These are phyloP conservation scores for Casuarius casuarius DNA, from an alignment of 2,113 vertebrate species.

Conservation along the genomic window DNA sequence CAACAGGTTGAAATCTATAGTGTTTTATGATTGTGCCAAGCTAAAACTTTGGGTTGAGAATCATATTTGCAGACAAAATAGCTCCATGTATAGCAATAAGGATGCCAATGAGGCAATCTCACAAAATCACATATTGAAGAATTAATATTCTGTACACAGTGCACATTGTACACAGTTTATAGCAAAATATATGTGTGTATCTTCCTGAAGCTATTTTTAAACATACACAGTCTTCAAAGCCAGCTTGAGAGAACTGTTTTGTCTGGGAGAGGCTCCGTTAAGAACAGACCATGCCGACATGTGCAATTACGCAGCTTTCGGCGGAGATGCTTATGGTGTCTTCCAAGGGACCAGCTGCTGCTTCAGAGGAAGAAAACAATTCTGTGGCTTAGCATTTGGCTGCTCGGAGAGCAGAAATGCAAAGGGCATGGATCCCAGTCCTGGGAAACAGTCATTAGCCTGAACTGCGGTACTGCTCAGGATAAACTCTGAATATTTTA, in stretches of 20 bases:
- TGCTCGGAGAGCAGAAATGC: constrained; percentile 40
- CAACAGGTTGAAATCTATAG: constrained; percentile 46
- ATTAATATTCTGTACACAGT: constrained; percentile 69
- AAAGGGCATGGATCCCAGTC: constrained; percentile 61
- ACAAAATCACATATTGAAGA: constrained; percentile 48
- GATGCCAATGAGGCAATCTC: constrained; percentile 5
- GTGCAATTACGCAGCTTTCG: constrained; percentile 63
- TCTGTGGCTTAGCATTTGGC: constrained; percentile 51
- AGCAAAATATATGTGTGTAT: constrained; percentile 68
- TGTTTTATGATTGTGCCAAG: constrained; percentile 27
- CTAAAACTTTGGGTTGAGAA: constrained; percentile 1
- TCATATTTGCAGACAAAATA: constrained; percentile 51
- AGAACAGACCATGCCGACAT: constrained; percentile 54
- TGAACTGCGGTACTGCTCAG: background rate
- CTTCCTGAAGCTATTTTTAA: constrained; percentile 68
- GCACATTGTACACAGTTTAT: constrained; percentile 60
- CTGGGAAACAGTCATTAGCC: constrained; percentile 29
- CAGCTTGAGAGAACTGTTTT: constrained; percentile 63
- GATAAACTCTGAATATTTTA: constrained; percentile 56
- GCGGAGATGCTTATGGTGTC: constrained; percentile 66
- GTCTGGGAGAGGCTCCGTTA: constrained; percentile 48
- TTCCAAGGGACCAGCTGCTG: constrained; percentile 72
- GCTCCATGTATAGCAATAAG: background rate
- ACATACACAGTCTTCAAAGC: constrained; percentile 42
- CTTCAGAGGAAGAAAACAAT: constrained; percentile 61